Percentiles rank a stretch among this genome's conserved stretches.
Evolutionary conservation across 2,797 vertebrate species (phyloP).

Genomic region (Phylloscopus collybita): DNA sequence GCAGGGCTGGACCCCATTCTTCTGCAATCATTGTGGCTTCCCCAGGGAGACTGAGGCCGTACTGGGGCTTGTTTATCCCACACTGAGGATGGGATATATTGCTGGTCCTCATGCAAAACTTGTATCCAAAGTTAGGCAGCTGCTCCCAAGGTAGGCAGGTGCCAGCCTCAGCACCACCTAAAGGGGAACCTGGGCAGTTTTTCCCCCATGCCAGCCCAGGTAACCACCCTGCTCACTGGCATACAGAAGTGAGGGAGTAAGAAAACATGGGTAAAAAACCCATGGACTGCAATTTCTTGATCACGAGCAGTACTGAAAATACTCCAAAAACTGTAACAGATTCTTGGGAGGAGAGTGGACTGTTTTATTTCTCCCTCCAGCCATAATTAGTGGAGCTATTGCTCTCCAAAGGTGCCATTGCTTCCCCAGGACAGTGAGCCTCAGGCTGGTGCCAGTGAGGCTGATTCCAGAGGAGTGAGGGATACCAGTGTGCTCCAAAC

Average conservation of each 20-base stretch:
- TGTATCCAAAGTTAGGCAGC: neutral
- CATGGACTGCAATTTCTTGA: neutral
- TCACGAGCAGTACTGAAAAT: neutral
- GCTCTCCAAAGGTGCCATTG: neutral
- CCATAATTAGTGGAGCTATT: neutral
- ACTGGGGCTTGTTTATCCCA: neutral
- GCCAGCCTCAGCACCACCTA: neutral
- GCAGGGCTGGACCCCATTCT: neutral
- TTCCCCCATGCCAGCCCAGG: neutral
- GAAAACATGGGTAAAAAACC: neutral
- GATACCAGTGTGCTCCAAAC: rapidly evolving
- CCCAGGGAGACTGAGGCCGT: neutral
- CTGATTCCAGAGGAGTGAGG: neutral
- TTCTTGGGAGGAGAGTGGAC: neutral
- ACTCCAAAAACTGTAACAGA: neutral
- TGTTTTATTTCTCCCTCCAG: neutral
- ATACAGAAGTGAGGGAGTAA: neutral
- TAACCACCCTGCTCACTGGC: neutral
- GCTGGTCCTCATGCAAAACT: neutral
- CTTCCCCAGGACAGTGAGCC: neutral
- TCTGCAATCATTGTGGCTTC: neutral
- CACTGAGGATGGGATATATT: neutral
- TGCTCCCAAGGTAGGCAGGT: rapidly evolving
- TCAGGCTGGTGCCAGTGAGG: neutral
- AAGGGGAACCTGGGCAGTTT: neutral